A percentile compares a stretch with the other conserved stretches of the same genome.
These are phyloP conservation scores for Pseudochromis fuscus DNA, from an alignment of 2,797 vertebrate genomes.

Conservation along the genomic window DNA sequence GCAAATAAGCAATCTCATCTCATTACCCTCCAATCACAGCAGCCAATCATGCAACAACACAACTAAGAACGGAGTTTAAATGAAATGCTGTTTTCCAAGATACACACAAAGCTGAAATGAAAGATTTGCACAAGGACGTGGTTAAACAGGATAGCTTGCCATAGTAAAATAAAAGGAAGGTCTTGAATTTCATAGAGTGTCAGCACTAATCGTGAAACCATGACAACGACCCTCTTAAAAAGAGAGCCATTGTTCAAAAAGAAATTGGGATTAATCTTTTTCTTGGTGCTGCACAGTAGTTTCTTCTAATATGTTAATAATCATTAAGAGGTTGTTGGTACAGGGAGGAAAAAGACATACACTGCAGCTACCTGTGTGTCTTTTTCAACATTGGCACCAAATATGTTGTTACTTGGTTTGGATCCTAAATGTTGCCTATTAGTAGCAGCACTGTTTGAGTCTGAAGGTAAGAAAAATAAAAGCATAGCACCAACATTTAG, in stretches of 20 bases:
- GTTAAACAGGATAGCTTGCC: constrained; percentile 26
- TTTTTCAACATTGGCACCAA: background rate
- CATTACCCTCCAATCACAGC: constrained; percentile 42
- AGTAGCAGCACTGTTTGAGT: background rate
- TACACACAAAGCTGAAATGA: constrained; percentile 42
- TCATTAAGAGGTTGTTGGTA: background rate
- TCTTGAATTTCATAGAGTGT: constrained; percentile 33
- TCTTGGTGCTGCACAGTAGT: background rate
- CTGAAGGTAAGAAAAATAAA: background rate
- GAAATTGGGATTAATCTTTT: background rate
- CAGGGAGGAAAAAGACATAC: background rate
- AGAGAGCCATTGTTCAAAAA: background rate
- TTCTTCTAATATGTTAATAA: too few species aligned
- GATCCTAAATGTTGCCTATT: background rate
- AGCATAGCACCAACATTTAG: too few species aligned
- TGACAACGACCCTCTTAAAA: constrained; percentile 9
- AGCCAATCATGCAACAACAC: constrained; percentile 29
- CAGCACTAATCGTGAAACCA: constrained; percentile 34
- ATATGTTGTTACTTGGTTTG: background rate
- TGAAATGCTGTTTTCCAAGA: constrained; percentile 29
- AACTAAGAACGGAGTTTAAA: constrained; percentile 37
- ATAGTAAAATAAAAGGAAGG: constrained; percentile 4
- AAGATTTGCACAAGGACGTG: constrained; percentile 31
- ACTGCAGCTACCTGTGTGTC: background rate
- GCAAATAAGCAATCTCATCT: constrained; percentile 46